phyloP scores from a whole-genome alignment of 2,113 vertebrate genomes.

The Caloenas nicobarica region DNA sequence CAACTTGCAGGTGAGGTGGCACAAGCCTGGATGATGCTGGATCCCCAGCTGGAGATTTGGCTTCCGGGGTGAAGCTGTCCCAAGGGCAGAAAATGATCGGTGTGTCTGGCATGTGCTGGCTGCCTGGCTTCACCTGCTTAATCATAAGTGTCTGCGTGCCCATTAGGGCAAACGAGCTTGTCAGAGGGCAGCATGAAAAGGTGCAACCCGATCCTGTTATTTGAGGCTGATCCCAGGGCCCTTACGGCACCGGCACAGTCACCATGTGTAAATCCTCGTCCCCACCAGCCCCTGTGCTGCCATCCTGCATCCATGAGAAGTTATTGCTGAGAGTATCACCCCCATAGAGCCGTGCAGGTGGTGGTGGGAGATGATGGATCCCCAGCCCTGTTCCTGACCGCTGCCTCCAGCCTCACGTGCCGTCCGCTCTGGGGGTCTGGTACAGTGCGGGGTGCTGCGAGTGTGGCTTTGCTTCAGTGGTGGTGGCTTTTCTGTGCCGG shows the following conservation, averaged over 20 bases:
- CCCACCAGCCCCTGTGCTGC: not conserved
- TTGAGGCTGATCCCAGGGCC: too few species aligned
- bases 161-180: accelerated
- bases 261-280: not conserved
- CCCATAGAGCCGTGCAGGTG: too few species aligned
- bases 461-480: constrained; percentile 16
- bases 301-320: accelerated
- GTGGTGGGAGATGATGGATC: too few species aligned
- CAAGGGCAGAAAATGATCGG: not conserved
- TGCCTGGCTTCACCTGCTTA: not conserved
- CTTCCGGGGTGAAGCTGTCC: not conserved
- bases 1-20: not conserved
- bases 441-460: not conserved
- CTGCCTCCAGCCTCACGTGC: not conserved
- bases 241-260: too few species aligned
- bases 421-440: too few species aligned
- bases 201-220: not conserved
- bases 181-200: not conserved
- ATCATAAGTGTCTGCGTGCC: not conserved
- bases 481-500: not conserved
- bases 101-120: not conserved
- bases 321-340: not conserved
- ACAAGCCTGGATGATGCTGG: accelerated
- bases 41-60: not conserved
- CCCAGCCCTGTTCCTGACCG: accelerated